These are phyloP conservation scores for Melanotaenia trifasciata DNA, from an alignment of 2,797 vertebrate species.

Conservation along the genomic window DNA sequence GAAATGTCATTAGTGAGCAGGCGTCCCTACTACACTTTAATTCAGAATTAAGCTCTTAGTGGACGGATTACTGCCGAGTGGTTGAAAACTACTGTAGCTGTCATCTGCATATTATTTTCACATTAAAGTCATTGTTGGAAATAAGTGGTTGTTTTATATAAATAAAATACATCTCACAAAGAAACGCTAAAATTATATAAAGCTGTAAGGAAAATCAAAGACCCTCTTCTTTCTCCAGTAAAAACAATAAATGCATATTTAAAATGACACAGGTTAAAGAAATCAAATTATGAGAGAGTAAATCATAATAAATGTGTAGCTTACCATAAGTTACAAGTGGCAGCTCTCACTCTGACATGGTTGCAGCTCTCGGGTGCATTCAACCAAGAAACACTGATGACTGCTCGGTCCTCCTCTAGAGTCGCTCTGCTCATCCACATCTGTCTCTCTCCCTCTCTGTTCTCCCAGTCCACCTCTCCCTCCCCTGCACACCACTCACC, in stretches of 20 bases:
- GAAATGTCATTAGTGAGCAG: not conserved
- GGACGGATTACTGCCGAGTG: no score
- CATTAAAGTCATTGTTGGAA: not conserved
- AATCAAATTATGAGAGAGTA: not conserved
- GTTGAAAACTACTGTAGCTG: not conserved
- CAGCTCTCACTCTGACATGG: slow-evolving; percentile 26
- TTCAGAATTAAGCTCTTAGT: no score
- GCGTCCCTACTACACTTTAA: not conserved
- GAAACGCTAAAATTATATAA: not conserved
- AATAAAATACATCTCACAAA: not conserved
- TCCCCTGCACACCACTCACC: slow-evolving; percentile 41
- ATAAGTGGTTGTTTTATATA: not conserved
- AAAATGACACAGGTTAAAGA: not conserved
- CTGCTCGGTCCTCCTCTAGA: slow-evolving; percentile 47
- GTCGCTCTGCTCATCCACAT: slow-evolving; percentile 45
- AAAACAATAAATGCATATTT: not conserved
- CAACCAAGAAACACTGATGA: slow-evolving; percentile 48
- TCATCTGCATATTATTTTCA: not conserved
- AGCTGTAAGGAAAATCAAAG: not conserved
- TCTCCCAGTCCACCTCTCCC: slow-evolving; percentile 45
- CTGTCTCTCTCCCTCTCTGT: slow-evolving; percentile 26
- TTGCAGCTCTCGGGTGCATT: slow-evolving; percentile 49
- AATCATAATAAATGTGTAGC: slow-evolving; percentile 22
- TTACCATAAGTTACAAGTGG: slow-evolving; percentile 69
- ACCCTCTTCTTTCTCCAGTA: not conserved